These are phyloP conservation scores for Trachelus stipa DNA, from an alignment of 2,888 invertebrate species.

Conservation along the genomic window DNA sequence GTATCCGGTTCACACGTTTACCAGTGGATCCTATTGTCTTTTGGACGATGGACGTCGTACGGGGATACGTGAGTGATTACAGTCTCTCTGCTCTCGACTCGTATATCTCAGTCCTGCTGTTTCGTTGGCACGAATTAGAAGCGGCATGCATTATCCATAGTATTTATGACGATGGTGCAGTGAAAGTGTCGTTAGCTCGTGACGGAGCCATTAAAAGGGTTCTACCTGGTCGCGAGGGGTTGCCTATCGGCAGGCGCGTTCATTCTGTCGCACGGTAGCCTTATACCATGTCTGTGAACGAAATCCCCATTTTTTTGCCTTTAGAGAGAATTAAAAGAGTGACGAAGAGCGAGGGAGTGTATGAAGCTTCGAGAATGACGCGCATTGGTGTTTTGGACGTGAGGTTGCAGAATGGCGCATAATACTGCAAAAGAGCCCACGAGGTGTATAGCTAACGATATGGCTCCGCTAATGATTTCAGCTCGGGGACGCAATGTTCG, in stretches of 20 bases:
- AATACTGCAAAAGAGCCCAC: neutral
- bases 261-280: neutral
- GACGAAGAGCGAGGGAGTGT: neutral
- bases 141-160: neutral
- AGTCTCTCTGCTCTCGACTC: neutral
- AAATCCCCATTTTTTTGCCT: neutral
- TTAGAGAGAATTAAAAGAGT: neutral
- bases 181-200: slow-evolving; percentile 4
- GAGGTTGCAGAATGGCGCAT: neutral
- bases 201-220: neutral
- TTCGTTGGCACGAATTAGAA: neutral
- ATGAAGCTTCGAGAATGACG: neutral
- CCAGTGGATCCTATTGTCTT: neutral
- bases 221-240: neutral
- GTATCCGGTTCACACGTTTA: neutral
- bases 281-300: neutral
- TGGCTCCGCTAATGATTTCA: slow-evolving; percentile 43
- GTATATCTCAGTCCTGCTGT: neutral
- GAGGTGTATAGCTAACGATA: neutral
- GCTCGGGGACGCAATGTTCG: slow-evolving; percentile 71
- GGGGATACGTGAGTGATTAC: slow-evolving; percentile 56
- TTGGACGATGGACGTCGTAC: slow-evolving; percentile 54
- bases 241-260: neutral
- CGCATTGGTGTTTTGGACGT: neutral
- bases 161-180: neutral